A percentile compares a stretch with the other conserved stretches of the same genome.
Conservation (phyloP, 1,140 invertebrate genomes). For the Neocloeon triangulifer region DNA sequence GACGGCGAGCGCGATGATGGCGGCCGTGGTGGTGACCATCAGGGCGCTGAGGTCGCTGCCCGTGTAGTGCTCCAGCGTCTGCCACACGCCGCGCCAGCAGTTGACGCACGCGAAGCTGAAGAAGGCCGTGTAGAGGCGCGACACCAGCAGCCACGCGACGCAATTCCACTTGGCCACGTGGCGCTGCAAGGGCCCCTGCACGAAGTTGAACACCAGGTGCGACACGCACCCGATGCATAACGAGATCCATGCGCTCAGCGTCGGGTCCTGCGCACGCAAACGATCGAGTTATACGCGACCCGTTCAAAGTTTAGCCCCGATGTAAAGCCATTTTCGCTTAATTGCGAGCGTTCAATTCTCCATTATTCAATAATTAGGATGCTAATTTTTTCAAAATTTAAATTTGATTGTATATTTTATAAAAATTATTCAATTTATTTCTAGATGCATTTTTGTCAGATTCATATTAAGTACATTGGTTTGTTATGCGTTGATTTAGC, state of each 20-base stretch:
- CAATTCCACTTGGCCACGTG: conserved; percentile 6
- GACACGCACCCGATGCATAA: conserved; percentile 39
- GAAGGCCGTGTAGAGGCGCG: conserved; percentile 46
- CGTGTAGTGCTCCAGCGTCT: conserved; percentile 43
- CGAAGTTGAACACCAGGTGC: conserved; percentile 37
- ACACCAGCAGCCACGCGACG: conserved; percentile 16
- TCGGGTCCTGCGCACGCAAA: conserved; percentile 21
- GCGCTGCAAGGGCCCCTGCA: conserved; percentile 1
- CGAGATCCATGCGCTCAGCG: conserved; percentile 36
- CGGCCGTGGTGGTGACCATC: conserved; percentile 28
- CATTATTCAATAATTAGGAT: no score
- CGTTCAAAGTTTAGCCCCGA: no score
- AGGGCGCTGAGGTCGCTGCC: conserved; percentile 28
- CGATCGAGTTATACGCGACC: no score
- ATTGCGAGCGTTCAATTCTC: no score
- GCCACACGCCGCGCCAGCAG: conserved; percentile 63
- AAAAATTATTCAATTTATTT: no score
- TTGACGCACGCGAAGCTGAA: conserved; percentile 60
- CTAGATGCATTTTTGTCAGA: no score
- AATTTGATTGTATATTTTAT: no score
- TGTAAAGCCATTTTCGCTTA: no score
- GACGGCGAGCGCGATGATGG: conserved; percentile 32
- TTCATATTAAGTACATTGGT: no score
- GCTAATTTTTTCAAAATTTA: no score
- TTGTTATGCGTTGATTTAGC: no score